A percentile compares a stretch with the other conserved stretches of the same genome.
These are phyloP conservation scores for Heterotis niloticus DNA, from an alignment of 2,113 vertebrate genomes.

Conservation along the genomic window DNA sequence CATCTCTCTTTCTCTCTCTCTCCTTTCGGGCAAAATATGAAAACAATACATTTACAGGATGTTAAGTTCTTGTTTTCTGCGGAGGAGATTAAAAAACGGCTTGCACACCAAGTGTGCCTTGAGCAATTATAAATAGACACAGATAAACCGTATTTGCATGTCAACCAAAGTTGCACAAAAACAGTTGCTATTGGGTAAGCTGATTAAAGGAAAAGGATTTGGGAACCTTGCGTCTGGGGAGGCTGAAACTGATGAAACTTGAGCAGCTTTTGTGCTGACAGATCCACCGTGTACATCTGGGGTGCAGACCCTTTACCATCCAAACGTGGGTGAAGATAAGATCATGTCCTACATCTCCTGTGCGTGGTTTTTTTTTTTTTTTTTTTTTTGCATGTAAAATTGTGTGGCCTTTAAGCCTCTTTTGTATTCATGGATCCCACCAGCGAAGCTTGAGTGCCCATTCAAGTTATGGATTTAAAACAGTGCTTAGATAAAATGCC, in stretches of 20 bases:
- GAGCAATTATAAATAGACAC: slow-evolving; percentile 66
- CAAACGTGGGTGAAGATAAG: slow-evolving; percentile 25
- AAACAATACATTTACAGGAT: slow-evolving; percentile 18
- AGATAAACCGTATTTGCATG: slow-evolving; percentile 65
- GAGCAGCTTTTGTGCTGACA: slow-evolving; percentile 58
- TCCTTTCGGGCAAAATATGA: not conserved
- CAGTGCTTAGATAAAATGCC: not conserved
- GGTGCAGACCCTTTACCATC: slow-evolving; percentile 52
- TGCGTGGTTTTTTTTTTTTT: slow-evolving; percentile 19
- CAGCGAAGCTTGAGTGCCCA: not conserved
- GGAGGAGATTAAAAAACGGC: slow-evolving; percentile 40
- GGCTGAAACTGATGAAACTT: slow-evolving; percentile 63
- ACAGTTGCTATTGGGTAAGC: slow-evolving; percentile 69
- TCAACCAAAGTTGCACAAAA: slow-evolving; percentile 64
- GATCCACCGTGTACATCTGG: slow-evolving; percentile 56
- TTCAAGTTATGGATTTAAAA: no score
- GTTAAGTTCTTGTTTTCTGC: slow-evolving; percentile 9
- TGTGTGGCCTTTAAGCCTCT: not conserved
- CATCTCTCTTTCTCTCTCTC: not conserved
- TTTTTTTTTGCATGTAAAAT: slow-evolving; percentile 12
- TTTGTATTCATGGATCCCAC: not conserved
- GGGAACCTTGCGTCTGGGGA: slow-evolving; percentile 58
- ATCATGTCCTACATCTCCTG: not conserved
- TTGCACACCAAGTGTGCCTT: slow-evolving; percentile 59
- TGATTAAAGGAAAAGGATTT: slow-evolving; percentile 71